Evolutionary conservation across 2,113 vertebrate species (phyloP).

Genomic region (Elaphurus davidianus): DNA sequence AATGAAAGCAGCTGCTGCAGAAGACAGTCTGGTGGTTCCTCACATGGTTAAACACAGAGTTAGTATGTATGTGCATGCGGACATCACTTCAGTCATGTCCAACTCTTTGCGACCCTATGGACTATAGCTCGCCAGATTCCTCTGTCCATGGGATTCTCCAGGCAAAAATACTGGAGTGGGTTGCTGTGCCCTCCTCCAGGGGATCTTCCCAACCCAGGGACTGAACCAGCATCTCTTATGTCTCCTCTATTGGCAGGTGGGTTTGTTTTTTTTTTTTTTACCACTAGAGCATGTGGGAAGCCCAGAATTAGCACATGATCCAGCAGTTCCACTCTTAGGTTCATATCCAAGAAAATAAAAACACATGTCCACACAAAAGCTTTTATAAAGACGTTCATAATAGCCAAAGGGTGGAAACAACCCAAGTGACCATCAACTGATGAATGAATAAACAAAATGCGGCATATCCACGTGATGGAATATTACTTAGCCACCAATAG

Average conservation of each 20-base stretch:
- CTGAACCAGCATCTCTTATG: neutral
- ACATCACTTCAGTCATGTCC: neutral
- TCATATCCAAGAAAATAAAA: neutral
- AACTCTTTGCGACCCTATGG: neutral
- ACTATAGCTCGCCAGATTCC: neutral
- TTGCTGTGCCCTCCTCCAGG: neutral
- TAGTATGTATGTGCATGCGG: neutral
- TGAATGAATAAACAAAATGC: neutral
- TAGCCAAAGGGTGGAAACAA: neutral
- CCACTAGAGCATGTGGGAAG: neutral
- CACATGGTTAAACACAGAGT: neutral
- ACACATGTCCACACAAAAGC: neutral
- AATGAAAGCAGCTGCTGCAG: neutral
- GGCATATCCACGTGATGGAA: neutral
- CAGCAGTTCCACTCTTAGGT: neutral
- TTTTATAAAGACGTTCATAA: neutral
- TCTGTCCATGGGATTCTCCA: neutral
- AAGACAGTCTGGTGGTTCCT: neutral
- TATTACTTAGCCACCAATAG: neutral
- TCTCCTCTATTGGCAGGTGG: neutral
- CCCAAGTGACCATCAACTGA: neutral
- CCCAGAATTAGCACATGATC: neutral
- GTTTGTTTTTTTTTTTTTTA: neutral
- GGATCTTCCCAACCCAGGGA: neutral
- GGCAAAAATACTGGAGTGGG: neutral